These are phyloP conservation scores for Lissonota sp. DNA, from an alignment of 2,888 invertebrate genomes.

Conservation along the genomic window DNA sequence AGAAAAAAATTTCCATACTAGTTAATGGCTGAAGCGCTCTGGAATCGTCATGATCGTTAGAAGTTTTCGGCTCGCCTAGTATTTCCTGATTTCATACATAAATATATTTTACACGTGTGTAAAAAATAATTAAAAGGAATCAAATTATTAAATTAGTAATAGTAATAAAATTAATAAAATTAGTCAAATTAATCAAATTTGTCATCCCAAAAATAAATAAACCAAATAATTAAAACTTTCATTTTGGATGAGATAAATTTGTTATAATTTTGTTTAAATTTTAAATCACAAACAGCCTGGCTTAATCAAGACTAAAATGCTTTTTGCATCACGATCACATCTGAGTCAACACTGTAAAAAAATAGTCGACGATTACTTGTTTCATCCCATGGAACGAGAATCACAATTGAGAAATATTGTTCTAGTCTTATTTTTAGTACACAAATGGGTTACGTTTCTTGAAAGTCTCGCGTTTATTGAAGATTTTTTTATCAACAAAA, in stretches of 20 bases:
- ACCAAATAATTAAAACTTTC: neutral
- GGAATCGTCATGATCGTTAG: too few species aligned
- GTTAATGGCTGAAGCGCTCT: too few species aligned
- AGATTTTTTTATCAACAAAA: too few species aligned
- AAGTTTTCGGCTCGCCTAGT: slow-evolving; percentile 49
- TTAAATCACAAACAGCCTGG: slow-evolving; percentile 60
- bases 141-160: neutral
- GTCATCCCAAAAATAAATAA: neutral
- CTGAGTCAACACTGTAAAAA: too few species aligned
- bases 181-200: neutral
- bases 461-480: too few species aligned
- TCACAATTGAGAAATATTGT: too few species aligned
- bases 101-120: too few species aligned
- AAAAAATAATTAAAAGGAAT: neutral
- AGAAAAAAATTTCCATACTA: neutral
- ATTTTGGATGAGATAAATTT: neutral
- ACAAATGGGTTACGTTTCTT: too few species aligned
- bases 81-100: slow-evolving; percentile 48
- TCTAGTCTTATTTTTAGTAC: too few species aligned
- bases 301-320: slow-evolving; percentile 65
- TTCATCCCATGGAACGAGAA: too few species aligned
- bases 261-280: neutral
- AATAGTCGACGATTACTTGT: too few species aligned
- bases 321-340: slow-evolving; percentile 71
- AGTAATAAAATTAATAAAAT: neutral